phyloP scores from a whole-genome alignment of 2,113 vertebrate species.

The Psephotus haematonotus region DNA sequence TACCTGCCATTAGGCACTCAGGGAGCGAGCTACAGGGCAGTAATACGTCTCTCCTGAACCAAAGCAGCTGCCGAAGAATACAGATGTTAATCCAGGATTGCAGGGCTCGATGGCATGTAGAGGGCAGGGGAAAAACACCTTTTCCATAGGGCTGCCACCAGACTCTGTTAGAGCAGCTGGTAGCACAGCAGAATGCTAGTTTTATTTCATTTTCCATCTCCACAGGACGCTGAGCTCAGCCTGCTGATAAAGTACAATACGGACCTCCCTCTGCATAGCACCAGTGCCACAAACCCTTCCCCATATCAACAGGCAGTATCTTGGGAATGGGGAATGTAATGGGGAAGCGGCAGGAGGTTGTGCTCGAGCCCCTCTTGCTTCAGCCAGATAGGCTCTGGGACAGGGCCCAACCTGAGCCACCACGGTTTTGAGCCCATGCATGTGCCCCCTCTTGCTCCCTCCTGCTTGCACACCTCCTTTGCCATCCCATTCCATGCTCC shows the following conservation, averaged over 20 bases:
- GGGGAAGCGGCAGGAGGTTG: neutral
- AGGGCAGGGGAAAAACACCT: neutral
- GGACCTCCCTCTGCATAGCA: neutral
- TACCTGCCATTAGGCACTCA: fast-evolving
- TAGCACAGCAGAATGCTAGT: neutral
- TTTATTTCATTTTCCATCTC: neutral
- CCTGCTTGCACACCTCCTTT: neutral
- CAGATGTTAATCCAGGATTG: neutral
- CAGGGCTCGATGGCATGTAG: neutral
- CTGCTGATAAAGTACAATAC: neutral
- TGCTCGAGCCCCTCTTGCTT: neutral
- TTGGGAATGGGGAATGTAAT: neutral
- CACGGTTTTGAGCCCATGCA: neutral
- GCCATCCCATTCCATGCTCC: neutral
- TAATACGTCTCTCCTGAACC: neutral
- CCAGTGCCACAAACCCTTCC: neutral
- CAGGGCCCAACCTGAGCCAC: neutral
- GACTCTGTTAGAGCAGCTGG: neutral
- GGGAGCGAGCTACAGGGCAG: neutral
- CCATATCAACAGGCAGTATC: neutral
- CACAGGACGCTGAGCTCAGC: neutral
- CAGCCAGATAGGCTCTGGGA: neutral
- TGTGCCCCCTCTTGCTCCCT: neutral
- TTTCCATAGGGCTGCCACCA: neutral
- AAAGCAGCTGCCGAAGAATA: neutral